Base-by-base conservation (phyloP, 2,113 vertebrate genomes). In the Piaya cayana region DNA sequence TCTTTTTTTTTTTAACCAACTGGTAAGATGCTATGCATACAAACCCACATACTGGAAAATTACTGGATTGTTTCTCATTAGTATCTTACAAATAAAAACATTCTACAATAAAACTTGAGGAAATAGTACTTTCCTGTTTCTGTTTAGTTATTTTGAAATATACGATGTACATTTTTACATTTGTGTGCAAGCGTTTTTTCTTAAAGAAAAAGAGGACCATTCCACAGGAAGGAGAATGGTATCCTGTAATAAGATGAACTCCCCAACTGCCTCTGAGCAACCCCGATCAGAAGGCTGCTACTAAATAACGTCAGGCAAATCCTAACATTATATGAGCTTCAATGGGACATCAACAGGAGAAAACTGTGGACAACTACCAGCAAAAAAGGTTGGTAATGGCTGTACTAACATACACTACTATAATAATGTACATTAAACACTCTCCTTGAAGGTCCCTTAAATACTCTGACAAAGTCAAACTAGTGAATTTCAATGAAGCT, bases 281-380 rank as follows among this genome's bases (percentile, higher is more conserved):
- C 72, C 58, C 5, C 16, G 39, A 22, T 74, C 27, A 83, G 22
- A 81, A 88, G 43, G 56, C 25, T 88, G 62, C 64, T 75, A 56
- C 4, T 86, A 71, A 83, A 70, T 71, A 79, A 83, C 1, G 52
- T 76, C 91, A 96, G 88, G 81, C 64, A 86, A 83, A 81, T 45
- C 88, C 92, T 56, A 90, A 90, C 58, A 45, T 60, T 25, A 59
- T 4, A 1, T 39, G 76, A 82, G 58, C 60, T 60, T 88, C 55
- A 90, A 45, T 20, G 67, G 86, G 88, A 86, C 37, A 72, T 49
- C 71, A 88, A 75, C 2, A 92, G 88, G 69, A 97, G 93, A 97
- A 96, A 91, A 95, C 77, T 82, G 58, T 53, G 87, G 92, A 89
- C 65, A 92, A 64, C 65, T 94, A 94, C 72, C 81, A 97, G 97